Percentiles rank a stretch among this genome's conserved stretches.
Conservation (phyloP, 2,113 vertebrate species). For the Equus quagga region DNA sequence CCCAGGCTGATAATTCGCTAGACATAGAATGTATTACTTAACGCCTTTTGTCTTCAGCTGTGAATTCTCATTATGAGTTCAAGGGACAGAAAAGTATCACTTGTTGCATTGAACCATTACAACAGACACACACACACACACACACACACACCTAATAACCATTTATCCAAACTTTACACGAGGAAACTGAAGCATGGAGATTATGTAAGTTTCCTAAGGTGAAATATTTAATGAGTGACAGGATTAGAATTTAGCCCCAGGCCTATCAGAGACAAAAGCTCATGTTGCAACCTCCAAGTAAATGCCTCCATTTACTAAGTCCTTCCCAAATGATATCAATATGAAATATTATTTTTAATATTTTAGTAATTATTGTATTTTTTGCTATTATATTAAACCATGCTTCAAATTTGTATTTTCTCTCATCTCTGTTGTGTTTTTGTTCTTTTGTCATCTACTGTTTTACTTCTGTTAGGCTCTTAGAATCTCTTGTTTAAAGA, state of each 20-base stretch:
- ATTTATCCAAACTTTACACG: not conserved
- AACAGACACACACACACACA: not conserved
- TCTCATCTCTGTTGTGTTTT: not conserved
- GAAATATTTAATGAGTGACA: not conserved
- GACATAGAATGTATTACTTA: not conserved
- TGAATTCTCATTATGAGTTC: not conserved
- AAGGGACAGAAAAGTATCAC: not conserved
- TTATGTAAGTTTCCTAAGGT: not conserved
- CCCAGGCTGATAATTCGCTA: not conserved
- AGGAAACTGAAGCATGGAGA: not conserved
- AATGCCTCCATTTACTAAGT: not conserved
- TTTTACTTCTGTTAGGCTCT: not conserved
- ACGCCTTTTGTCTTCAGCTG: not conserved
- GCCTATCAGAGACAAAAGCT: not conserved
- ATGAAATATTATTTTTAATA: not conserved
- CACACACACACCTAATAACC: not conserved
- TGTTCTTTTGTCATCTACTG: not conserved
- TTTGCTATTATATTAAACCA: not conserved
- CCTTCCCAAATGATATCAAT: not conserved
- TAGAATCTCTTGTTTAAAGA: not conserved
- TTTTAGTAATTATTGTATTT: not conserved
- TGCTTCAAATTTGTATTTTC: not conserved
- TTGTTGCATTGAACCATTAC: not conserved
- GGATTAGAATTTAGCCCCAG: not conserved
- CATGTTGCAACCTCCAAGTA: not conserved